A percentile compares a stretch with the other conserved stretches of the same genome.
phyloP scores from a whole-genome alignment of 2,113 vertebrate species.

The Picathartes gymnocephalus region DNA sequence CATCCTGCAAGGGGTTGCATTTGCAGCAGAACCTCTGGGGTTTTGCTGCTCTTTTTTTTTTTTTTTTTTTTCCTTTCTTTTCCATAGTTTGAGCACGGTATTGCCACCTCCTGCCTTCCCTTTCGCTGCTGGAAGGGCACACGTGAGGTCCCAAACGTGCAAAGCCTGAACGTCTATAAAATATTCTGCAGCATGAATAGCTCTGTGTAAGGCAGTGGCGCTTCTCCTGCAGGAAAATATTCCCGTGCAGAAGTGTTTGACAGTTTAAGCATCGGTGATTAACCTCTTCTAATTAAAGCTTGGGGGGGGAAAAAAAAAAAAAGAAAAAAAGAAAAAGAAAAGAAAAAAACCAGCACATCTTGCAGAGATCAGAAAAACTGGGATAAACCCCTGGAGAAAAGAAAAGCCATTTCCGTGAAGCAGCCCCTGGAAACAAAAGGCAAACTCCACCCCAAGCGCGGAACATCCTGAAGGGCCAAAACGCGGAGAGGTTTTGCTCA shows the following conservation, averaged over 20 bases:
- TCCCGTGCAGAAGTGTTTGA: not conserved
- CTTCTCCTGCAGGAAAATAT: not conserved
- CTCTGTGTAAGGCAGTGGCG: not conserved
- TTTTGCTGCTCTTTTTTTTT: not conserved
- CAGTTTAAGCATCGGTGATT: not conserved
- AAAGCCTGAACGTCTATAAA: not conserved
- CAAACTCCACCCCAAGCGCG: not conserved
- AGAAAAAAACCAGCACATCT: not conserved
- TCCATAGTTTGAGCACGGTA: rapidly evolving
- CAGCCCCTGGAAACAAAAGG: not conserved
- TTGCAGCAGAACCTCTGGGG: not conserved
- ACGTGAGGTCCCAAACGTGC: not conserved
- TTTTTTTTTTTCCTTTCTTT: not conserved
- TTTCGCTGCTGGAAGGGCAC: not conserved
- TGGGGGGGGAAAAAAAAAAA: not conserved
- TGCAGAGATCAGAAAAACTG: not conserved
- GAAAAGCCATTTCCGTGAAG: not conserved
- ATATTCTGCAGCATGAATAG: not conserved
- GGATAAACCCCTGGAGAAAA: not conserved
- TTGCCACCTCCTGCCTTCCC: not conserved
- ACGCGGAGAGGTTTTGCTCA: not conserved
- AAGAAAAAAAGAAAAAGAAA: not conserved
- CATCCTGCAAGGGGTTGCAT: not conserved
- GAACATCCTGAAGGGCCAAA: not conserved
- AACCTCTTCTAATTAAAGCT: slow-evolving; percentile 34